Conservation (phyloP, 1,140 invertebrate genomes). For the Diorhabda carinulata region DNA sequence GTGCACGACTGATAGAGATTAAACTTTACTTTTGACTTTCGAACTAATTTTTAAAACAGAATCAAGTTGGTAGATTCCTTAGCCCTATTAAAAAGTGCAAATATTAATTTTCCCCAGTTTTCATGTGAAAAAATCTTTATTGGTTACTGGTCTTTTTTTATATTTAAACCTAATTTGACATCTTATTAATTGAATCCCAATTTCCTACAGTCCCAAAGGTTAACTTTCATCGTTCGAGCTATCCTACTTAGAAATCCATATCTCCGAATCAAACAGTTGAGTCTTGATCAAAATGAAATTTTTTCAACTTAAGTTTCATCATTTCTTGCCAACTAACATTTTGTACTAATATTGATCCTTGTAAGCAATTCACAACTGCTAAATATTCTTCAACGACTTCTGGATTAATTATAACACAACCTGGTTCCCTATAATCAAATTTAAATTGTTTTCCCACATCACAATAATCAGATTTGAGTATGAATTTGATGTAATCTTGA, state of each 20-base stretch:
- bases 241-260: too few relatives aligned
- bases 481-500: constrained; percentile 26
- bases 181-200: background rate
- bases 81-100: too few relatives aligned
- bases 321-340: constrained; percentile 32
- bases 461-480: constrained; percentile 24
- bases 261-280: background rate
- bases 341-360: constrained; percentile 24
- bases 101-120: too few relatives aligned
- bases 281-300: constrained; percentile 1
- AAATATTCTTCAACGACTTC: constrained; percentile 11
- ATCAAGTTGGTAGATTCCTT: too few relatives aligned
- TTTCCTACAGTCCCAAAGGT: too few relatives aligned
- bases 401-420: background rate
- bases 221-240: too few relatives aligned
- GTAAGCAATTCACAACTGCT: constrained; percentile 23
- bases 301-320: constrained; percentile 29
- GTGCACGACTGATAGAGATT: too few relatives aligned
- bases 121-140: too few relatives aligned
- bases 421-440: constrained; percentile 15
- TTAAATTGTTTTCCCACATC: constrained; percentile 21
- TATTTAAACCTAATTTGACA: background rate
- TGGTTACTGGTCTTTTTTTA: too few relatives aligned
- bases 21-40: too few relatives aligned
- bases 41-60: too few relatives aligned